phyloP scores from a whole-genome alignment of 2,797 vertebrate genomes.

The Acipenser ruthenus region DNA sequence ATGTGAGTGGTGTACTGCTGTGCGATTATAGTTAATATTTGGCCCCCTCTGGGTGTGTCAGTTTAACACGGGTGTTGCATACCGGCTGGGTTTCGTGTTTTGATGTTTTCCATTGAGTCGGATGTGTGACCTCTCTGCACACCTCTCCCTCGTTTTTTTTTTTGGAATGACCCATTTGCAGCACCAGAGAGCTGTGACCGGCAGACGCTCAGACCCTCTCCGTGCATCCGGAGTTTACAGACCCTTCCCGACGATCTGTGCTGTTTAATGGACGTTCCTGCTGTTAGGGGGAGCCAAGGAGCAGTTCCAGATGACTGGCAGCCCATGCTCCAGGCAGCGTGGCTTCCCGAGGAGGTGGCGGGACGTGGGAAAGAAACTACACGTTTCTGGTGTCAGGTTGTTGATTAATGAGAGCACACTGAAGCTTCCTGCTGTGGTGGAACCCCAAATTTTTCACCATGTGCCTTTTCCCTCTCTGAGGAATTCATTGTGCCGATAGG shows the following conservation, averaged over 20 bases:
- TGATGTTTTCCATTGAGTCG: not conserved
- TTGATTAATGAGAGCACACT: slow-evolving; percentile 69
- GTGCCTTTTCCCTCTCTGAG: slow-evolving; percentile 17
- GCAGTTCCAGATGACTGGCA: slow-evolving; percentile 72
- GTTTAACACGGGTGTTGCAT: too few relatives aligned
- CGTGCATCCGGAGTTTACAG: slow-evolving; percentile 53
- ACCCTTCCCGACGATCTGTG: slow-evolving; percentile 67
- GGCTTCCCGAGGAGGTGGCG: slow-evolving; percentile 58
- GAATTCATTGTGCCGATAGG: slow-evolving; percentile 11
- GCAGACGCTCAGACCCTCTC: slow-evolving; percentile 38
- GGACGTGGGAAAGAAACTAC: slow-evolving; percentile 42
- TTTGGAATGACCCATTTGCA: slow-evolving; percentile 56
- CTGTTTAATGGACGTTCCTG: slow-evolving; percentile 66
- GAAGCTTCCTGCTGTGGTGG: slow-evolving; percentile 58
- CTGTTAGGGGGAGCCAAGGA: slow-evolving; percentile 59
- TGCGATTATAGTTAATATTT: too few relatives aligned
- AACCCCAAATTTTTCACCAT: slow-evolving; percentile 30
- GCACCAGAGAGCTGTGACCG: slow-evolving; percentile 54
- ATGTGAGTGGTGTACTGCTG: too few relatives aligned
- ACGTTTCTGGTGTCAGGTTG: slow-evolving; percentile 52
- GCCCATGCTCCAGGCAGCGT: slow-evolving; percentile 53
- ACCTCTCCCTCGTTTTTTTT: slow-evolving; percentile 36
- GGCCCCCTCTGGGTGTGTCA: too few relatives aligned
- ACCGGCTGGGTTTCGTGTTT: not conserved
- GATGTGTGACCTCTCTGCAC: slow-evolving; percentile 50